A percentile compares a stretch with the other conserved stretches of the same genome.
Evolutionary conservation across 2,888 invertebrate genomes (phyloP).

Genomic region (Lordiphosa fenestrarum): DNA sequence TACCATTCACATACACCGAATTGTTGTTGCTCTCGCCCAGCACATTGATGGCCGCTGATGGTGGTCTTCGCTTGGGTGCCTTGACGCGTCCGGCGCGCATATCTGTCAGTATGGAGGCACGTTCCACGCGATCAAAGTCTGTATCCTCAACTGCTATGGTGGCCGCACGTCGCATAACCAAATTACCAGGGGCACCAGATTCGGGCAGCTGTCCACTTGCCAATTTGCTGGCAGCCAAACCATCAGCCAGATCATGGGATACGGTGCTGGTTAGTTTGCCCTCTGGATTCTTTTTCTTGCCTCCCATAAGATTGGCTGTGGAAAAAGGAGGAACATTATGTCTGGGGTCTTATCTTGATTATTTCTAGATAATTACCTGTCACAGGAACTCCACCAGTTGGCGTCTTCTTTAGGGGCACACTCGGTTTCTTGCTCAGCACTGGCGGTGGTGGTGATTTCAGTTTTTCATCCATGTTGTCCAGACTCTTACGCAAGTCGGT

Average conservation of each 20-base stretch:
- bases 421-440: slow-evolving; percentile 84
- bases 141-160: slow-evolving; percentile 76
- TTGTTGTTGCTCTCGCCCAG: slow-evolving; percentile 78
- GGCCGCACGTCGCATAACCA: slow-evolving; percentile 71
- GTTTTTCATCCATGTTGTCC: slow-evolving; percentile 79
- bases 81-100: slow-evolving; percentile 83
- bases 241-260: slow-evolving; percentile 80
- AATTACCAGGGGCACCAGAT: slow-evolving; percentile 58
- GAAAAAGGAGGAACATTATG: background rate
- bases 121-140: slow-evolving; percentile 86
- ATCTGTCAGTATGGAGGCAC: slow-evolving; percentile 84
- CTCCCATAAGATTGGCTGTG: slow-evolving; percentile 82
- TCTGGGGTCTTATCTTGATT: background rate
- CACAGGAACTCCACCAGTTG: slow-evolving; percentile 81
- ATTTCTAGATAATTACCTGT: slow-evolving; percentile 65
- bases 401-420: slow-evolving; percentile 86
- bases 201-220: slow-evolving; percentile 62
- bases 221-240: slow-evolving; percentile 81
- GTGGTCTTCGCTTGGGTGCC: slow-evolving; percentile 84
- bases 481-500: slow-evolving; percentile 77
- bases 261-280: slow-evolving; percentile 81
- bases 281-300: slow-evolving; percentile 82
- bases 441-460: slow-evolving; percentile 81
- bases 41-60: slow-evolving; percentile 81
- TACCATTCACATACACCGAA: slow-evolving; percentile 77